Evolutionary conservation across 2,888 invertebrate species (phyloP), one percentile per base, ranked within the genome.

Genomic region (Drosophila infuscata): DNA sequence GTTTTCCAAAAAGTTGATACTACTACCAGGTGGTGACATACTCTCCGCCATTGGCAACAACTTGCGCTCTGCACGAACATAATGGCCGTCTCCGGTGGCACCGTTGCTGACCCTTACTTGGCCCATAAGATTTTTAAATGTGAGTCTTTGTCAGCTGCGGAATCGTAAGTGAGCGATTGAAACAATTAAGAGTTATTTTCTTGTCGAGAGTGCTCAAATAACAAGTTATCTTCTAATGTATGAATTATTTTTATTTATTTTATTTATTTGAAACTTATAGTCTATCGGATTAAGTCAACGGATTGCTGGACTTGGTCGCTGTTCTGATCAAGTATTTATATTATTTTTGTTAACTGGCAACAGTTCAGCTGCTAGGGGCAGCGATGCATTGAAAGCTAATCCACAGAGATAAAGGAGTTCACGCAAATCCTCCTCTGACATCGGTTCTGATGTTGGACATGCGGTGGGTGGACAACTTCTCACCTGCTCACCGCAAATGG

Each of bases 41-140:
- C 11, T 17, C 12, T n/a, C 17, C 0, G 12, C 17, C 9, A 32
- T 58, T 9, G 61, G 43, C 36, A 15, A 0, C 12, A 56, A 5
- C 38, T 64, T 64, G 8, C 41, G 1, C 36, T 54, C n/a, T 1
- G 41, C 54, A 1, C 52, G 35, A 0, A 81, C 52, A 29, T 74
- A 79, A 43, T 79, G 67, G 2, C 82, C 82, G 52, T 81, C 82
- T 3, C 72, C 79, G 7, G 68, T 82, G 5, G 29, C 17, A 1
- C 82, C 81, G 20, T 77, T 79, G 8, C 8, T 70, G 46, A 81
- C 74, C 1, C 41, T 43, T 43, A 81, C 9, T 30, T 77, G 67
- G 0, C 63, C 41, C 30, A 7, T 6, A 0, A 20, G 33, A n/a
- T 29, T 12, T 0, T 36, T 15, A 70, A 49, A 35, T 69, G 54